Evolutionary conservation across 2,888 invertebrate species (phyloP).

Genomic region (Ennomos quercinarius): DNA sequence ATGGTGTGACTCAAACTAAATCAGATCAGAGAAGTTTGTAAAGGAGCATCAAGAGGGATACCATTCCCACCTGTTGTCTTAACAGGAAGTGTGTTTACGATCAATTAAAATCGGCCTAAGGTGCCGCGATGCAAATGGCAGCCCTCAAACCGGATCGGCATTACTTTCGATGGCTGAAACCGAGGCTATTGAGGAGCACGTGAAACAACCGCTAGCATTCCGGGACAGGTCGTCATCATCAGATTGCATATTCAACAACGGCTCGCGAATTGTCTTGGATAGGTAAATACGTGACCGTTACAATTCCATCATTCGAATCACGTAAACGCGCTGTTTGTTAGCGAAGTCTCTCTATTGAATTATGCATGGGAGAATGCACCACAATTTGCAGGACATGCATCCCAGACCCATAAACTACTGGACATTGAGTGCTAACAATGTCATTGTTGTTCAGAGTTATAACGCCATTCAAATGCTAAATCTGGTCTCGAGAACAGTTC

Average conservation of each 20-base stretch:
- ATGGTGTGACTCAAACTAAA: too few relatives aligned
- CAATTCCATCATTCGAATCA: conserved; percentile 63
- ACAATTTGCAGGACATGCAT: conserved; percentile 55
- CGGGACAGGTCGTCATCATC: conserved; percentile 68
- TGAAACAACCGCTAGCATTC: conserved; percentile 79
- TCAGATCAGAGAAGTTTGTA: neutral
- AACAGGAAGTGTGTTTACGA: conserved; percentile 27
- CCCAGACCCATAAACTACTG: conserved; percentile 51
- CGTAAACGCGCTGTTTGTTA: conserved; percentile 58
- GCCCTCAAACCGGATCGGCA: conserved; percentile 54
- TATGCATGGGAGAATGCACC: conserved; percentile 64
- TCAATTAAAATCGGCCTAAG: conserved; percentile 39
- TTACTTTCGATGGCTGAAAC: conserved; percentile 56
- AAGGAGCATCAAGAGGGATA: conserved; percentile 4
- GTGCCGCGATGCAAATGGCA: conserved; percentile 55
- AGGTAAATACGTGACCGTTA: conserved; percentile 73
- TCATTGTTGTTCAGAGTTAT: conserved; percentile 42
- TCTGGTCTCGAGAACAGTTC: conserved; percentile 28
- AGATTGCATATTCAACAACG: conserved; percentile 78
- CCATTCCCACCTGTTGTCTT: conserved; percentile 9
- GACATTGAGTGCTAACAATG: conserved; percentile 50
- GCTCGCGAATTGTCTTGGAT: conserved; percentile 46
- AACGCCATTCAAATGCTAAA: conserved; percentile 36
- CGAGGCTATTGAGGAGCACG: conserved; percentile 53
- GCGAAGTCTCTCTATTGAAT: conserved; percentile 53